These are phyloP conservation scores for Hozukius guyotensis DNA, from an alignment of 2,797 vertebrate species.

Conservation along the genomic window DNA sequence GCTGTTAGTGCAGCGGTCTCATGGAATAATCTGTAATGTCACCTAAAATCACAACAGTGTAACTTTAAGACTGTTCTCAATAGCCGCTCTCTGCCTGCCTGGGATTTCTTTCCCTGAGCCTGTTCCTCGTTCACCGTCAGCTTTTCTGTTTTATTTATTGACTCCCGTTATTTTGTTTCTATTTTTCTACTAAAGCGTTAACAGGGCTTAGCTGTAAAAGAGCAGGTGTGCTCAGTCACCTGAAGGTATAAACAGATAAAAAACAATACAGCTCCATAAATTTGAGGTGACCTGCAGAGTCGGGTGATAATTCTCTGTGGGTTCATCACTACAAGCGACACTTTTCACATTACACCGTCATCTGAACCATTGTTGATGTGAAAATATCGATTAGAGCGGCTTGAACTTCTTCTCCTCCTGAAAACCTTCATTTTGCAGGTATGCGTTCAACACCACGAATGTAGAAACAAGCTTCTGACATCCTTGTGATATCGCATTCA, in stretches of 20 bases:
- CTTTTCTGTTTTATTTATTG: conserved; percentile 1
- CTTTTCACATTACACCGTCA: not conserved
- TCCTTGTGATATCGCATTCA: conserved; percentile 9
- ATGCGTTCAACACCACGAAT: not conserved
- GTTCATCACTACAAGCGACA: not conserved
- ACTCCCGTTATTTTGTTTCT: not conserved
- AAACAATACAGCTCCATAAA: not conserved
- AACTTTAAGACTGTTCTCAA: not conserved
- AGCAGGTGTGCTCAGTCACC: not conserved
- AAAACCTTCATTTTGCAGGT: not conserved
- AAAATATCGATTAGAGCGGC: not conserved
- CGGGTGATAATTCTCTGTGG: not conserved
- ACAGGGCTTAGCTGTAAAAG: not conserved
- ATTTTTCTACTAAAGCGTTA: not conserved
- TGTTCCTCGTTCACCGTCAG: not conserved
- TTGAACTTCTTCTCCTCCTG: not conserved
- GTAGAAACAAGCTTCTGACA: conserved; percentile 14
- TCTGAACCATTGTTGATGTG: not conserved
- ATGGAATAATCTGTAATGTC: not conserved
- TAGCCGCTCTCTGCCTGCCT: not conserved
- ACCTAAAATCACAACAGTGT: not conserved
- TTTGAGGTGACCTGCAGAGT: not conserved
- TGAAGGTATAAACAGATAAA: not conserved
- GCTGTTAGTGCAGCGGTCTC: not conserved
- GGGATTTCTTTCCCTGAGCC: not conserved